A percentile compares a stretch with the other conserved stretches of the same genome.
Conservation (phyloP, 2,113 vertebrate species). For the Chamaea fasciata region DNA sequence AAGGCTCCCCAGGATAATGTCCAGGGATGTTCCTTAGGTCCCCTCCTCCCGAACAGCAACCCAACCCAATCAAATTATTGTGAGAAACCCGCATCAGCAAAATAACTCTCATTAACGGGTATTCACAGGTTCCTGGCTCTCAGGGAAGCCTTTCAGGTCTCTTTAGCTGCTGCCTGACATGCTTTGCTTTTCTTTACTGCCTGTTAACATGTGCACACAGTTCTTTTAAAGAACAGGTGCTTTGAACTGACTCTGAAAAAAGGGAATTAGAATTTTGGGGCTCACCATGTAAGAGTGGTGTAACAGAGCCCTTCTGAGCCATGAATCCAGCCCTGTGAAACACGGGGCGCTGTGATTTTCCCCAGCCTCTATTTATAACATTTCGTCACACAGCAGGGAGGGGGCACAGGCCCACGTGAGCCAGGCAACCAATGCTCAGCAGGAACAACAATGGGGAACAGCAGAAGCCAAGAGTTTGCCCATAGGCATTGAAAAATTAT, state of each 20-base stretch:
- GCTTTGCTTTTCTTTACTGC: background rate
- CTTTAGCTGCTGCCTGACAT: background rate
- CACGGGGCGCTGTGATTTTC: accelerated
- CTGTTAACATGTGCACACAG: background rate
- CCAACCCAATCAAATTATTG: background rate
- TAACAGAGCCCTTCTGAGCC: background rate
- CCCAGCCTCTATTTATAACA: background rate
- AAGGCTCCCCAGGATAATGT: background rate
- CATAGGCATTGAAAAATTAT: conserved; percentile 46
- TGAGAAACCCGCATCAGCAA: background rate
- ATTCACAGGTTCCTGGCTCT: background rate
- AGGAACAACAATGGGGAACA: background rate
- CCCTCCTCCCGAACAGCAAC: background rate
- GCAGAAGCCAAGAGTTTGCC: conserved; percentile 40
- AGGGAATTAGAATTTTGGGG: background rate
- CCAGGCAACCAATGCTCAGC: background rate
- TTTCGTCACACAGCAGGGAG: background rate
- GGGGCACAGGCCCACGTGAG: background rate
- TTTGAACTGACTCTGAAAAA: background rate
- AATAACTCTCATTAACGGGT: background rate
- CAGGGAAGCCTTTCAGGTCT: background rate
- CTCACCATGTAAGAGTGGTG: background rate
- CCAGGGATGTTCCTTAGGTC: background rate
- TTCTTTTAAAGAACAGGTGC: background rate
- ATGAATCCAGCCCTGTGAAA: background rate